These are phyloP conservation scores for Cyprinodon tularosa DNA, from an alignment of 2,113 vertebrate species.

Conservation along the genomic window DNA sequence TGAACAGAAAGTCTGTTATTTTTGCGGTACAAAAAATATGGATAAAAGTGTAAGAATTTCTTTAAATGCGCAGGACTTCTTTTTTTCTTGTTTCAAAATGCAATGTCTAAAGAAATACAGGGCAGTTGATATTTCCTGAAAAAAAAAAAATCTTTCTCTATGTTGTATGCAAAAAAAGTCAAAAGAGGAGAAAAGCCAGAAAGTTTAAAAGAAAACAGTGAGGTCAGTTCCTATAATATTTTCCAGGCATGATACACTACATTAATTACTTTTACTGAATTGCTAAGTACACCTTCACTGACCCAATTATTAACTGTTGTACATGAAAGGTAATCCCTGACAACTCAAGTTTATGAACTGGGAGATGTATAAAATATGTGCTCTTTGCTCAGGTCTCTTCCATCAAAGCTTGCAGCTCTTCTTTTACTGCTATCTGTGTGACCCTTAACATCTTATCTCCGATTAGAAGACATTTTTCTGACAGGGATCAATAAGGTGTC, in stretches of 20 bases:
- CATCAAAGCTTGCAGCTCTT: neutral
- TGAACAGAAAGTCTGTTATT: too few species aligned
- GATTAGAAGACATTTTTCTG: neutral
- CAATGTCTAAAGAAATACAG: neutral
- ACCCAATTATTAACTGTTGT: neutral
- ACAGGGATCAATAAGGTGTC: conserved; percentile 45
- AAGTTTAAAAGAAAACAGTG: too few species aligned
- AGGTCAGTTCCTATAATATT: neutral
- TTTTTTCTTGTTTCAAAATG: neutral
- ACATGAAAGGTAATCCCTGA: neutral
- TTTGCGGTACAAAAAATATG: too few species aligned
- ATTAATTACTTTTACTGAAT: neutral
- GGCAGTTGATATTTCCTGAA: neutral
- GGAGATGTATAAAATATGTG: neutral
- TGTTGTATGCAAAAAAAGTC: neutral
- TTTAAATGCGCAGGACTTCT: neutral
- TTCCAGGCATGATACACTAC: neutral
- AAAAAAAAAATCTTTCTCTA: neutral
- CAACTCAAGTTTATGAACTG: neutral
- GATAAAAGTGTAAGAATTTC: too few species aligned
- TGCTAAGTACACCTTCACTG: neutral
- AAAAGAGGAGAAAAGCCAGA: too few species aligned
- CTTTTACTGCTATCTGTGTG: neutral
- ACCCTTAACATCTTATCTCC: conserved; percentile 14
- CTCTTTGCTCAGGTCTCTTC: neutral